Evolutionary conservation across 2,113 vertebrate species (phyloP).

Genomic region (Felis catus): DNA sequence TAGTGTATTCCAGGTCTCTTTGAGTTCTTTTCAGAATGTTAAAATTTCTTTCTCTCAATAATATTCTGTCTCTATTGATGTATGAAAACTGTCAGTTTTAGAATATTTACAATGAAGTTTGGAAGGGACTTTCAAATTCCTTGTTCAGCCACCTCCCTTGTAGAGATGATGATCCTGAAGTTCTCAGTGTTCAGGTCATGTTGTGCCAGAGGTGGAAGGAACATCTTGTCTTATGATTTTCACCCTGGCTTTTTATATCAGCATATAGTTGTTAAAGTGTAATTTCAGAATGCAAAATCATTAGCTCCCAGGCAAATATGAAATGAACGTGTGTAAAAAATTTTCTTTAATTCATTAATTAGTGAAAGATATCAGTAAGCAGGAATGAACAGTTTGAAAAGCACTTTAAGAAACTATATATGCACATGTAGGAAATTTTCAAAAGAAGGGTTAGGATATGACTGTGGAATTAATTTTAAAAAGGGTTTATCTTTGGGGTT

Average conservation of each 20-base stretch:
- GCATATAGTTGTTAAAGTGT: not conserved
- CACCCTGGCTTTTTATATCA: not conserved
- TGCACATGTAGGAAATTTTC: not conserved
- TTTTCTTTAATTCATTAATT: not conserved
- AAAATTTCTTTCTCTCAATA: not conserved
- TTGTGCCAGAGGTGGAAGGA: not conserved
- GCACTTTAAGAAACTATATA: not conserved
- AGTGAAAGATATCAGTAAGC: not conserved
- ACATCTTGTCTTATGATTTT: not conserved
- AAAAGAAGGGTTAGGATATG: not conserved
- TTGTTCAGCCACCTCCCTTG: not conserved
- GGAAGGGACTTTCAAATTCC: not conserved
- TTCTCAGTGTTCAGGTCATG: not conserved
- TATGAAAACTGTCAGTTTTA: not conserved
- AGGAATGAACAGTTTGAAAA: not conserved
- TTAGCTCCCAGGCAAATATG: not conserved
- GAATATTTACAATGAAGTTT: not conserved
- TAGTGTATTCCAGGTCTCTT: not conserved
- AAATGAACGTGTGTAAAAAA: not conserved
- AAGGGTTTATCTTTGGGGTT: not conserved
- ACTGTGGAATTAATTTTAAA: not conserved
- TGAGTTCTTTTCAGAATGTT: not conserved
- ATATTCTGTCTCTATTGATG: not conserved
- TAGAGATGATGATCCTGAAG: not conserved
- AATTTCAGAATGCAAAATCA: conserved; percentile 7